A percentile compares a stretch with the other conserved stretches of the same genome.
These are phyloP conservation scores for Teleogryllus occipitalis DNA, from an alignment of 1,140 invertebrate species.

Conservation along the genomic window DNA sequence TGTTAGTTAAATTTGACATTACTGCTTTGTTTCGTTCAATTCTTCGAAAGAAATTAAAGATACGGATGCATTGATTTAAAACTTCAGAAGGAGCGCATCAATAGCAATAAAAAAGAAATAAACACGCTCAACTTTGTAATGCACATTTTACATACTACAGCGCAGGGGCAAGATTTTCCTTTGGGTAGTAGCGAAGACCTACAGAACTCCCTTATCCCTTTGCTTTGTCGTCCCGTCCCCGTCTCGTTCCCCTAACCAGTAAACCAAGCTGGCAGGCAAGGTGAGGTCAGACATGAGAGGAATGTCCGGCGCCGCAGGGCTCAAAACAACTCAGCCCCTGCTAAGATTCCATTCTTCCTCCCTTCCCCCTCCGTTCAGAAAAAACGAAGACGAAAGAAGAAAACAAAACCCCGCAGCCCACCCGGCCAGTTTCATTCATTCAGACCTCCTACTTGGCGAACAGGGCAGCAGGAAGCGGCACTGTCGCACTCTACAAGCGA, in stretches of 20 bases:
- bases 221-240: neutral
- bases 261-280: conserved; percentile 14
- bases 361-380: conserved; percentile 10
- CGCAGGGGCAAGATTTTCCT: neutral
- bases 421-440: conserved; percentile 23
- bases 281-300: conserved; percentile 22
- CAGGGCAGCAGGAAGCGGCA: neutral
- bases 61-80: too few species aligned
- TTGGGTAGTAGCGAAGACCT: neutral
- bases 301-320: conserved; percentile 22
- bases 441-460: conserved; percentile 21
- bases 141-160: too few species aligned
- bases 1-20: too few species aligned
- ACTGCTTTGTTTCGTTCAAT: too few species aligned
- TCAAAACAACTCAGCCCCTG: conserved; percentile 20
- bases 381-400: neutral
- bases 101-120: too few species aligned
- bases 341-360: conserved; percentile 21
- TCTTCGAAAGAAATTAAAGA: too few species aligned
- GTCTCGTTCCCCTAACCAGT: neutral
- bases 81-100: too few species aligned
- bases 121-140: too few species aligned
- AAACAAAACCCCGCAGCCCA: conserved; percentile 14
- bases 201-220: neutral
- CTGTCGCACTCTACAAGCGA: conserved; percentile 7